Conservation (phyloP, 1,140 invertebrate species). For the Venustaconcha ellipsiformis region DNA sequence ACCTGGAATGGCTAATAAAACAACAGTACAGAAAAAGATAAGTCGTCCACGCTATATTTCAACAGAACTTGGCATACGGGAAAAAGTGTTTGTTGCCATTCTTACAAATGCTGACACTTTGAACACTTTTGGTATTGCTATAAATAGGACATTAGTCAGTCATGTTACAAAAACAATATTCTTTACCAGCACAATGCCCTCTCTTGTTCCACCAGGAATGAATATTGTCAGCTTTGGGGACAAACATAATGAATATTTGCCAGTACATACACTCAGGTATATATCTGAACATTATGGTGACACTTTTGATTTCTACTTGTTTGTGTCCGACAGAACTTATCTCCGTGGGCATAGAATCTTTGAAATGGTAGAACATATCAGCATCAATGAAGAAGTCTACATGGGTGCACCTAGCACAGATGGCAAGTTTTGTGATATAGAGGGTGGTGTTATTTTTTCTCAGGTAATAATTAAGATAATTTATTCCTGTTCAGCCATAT, state of each 20-base stretch:
- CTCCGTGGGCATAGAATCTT: conserved; percentile 80
- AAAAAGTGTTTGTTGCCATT: conserved; percentile 89
- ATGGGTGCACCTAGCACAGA: conserved; percentile 73
- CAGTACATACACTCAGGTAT: conserved; percentile 84
- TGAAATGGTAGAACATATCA: conserved; percentile 80
- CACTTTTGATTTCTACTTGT: conserved; percentile 91
- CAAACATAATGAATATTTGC: conserved; percentile 59
- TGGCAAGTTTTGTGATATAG: conserved; percentile 48
- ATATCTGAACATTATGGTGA: conserved; percentile 88
- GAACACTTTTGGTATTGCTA: conserved; percentile 77
- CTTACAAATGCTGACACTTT: conserved; percentile 81
- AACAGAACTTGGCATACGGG: conserved; percentile 90
- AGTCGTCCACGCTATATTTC: conserved; percentile 88
- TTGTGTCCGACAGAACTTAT: conserved; percentile 85
- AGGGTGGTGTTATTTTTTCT: conserved; percentile 60
- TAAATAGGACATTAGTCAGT: conserved; percentile 85
- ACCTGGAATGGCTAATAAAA: conserved; percentile 25
- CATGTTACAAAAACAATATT: conserved; percentile 83
- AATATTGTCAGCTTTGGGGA: conserved; percentile 66
- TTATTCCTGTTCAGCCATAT: too few relatives aligned
- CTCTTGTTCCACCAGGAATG: conserved; percentile 43
- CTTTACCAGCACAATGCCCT: conserved; percentile 80
- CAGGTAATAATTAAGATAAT: conserved; percentile 42
- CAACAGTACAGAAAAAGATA: conserved; percentile 48
- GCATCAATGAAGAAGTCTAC: conserved; percentile 85